These are phyloP conservation scores for Rotaria macrura DNA, from an alignment of 2,888 invertebrate species.

Conservation along the genomic window DNA sequence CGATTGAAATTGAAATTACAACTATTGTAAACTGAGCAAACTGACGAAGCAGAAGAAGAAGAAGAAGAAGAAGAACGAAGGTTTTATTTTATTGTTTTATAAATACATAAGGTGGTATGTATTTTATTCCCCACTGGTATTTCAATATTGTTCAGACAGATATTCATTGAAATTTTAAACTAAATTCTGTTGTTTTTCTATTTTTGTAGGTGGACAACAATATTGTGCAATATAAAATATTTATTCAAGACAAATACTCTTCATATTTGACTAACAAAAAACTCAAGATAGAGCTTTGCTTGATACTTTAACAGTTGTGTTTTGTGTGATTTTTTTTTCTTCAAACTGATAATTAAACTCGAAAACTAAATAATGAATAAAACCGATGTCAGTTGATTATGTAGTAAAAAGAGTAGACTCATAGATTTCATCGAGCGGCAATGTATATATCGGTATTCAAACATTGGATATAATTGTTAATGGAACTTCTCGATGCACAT, in stretches of 20 bases:
- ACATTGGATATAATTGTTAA: no score
- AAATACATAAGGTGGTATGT: not conserved
- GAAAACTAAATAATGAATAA: not conserved
- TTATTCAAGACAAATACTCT: not conserved
- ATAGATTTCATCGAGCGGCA: no score
- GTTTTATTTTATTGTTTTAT: not conserved
- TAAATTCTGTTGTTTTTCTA: not conserved
- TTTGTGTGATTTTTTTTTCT: not conserved
- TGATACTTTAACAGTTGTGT: not conserved
- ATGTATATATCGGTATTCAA: no score
- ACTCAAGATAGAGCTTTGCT: not conserved
- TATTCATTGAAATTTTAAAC: not conserved
- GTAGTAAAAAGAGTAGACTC: no score
- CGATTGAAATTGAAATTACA: not conserved
- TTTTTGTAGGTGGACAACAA: not conserved
- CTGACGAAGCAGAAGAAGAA: not conserved
- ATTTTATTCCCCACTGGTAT: not conserved
- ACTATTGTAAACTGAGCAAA: not conserved
- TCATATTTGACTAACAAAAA: not conserved
- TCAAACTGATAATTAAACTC: not conserved
- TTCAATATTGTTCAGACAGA: not conserved
- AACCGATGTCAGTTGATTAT: no score
- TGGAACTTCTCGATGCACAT: no score
- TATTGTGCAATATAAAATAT: not conserved
- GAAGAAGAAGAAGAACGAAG: not conserved